Evolutionary conservation across 2,888 invertebrate genomes (phyloP).

Genomic region (Drosophila parthenogenetica): DNA sequence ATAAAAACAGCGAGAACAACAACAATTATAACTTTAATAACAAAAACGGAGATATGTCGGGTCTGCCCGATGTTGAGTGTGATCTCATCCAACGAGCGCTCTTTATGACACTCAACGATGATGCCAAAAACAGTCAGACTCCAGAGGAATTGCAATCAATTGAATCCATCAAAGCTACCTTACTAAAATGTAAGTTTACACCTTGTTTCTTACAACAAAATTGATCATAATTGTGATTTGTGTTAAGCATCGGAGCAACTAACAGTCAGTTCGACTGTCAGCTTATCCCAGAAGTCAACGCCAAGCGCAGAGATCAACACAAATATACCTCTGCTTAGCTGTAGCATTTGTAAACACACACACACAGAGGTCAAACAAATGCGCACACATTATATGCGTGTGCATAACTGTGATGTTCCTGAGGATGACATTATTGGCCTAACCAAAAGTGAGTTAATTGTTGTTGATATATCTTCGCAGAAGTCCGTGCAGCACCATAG

Average conservation of each 20-base stretch:
- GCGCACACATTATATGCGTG: slow-evolving; percentile 56
- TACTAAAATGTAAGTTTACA: slow-evolving; percentile 43
- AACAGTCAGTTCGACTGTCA: slow-evolving; percentile 1
- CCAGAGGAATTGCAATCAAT: slow-evolving; percentile 38
- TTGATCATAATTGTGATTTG: neutral
- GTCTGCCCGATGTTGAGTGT: slow-evolving; percentile 53
- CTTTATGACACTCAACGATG: slow-evolving; percentile 69
- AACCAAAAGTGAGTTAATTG: slow-evolving; percentile 58
- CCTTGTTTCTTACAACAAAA: neutral
- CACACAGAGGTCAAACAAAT: slow-evolving; percentile 66
- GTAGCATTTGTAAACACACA: slow-evolving; percentile 61
- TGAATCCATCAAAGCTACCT: slow-evolving; percentile 50
- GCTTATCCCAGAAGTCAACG: slow-evolving; percentile 20
- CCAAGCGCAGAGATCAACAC: slow-evolving; percentile 29
- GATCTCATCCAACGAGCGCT: slow-evolving; percentile 73
- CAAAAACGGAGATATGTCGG: slow-evolving; percentile 55
- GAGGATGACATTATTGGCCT: slow-evolving; percentile 71
- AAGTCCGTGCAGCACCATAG: neutral
- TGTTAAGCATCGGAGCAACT: slow-evolving; percentile 41
- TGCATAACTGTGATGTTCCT: slow-evolving; percentile 62
- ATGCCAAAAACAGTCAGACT: slow-evolving; percentile 27
- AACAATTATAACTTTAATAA: slow-evolving; percentile 70
- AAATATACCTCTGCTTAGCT: slow-evolving; percentile 61
- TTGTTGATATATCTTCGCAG: neutral
- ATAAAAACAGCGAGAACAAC: slow-evolving; percentile 60